phyloP scores from a whole-genome alignment of 1,140 invertebrate genomes.

The Globodera rostochiensis region DNA sequence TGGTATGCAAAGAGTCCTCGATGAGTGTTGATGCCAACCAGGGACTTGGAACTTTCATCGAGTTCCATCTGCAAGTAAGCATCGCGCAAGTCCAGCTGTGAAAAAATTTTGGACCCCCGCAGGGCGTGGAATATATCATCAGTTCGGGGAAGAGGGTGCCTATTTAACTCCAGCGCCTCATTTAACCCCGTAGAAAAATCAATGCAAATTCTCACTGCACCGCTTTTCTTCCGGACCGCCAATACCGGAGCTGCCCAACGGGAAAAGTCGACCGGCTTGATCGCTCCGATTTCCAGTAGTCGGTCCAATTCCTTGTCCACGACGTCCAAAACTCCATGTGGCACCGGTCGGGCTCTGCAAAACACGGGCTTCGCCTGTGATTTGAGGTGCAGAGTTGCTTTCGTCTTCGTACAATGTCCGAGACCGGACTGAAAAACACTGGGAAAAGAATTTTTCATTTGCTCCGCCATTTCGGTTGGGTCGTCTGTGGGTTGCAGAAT shows the following conservation, averaged over 20 bases:
- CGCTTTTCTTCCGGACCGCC: conserved; percentile 29
- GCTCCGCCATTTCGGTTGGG: not conserved
- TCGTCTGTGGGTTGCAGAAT: not conserved
- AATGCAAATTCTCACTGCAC: conserved; percentile 34
- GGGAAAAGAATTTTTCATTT: conserved; percentile 5
- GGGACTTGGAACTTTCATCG: too few relatives aligned
- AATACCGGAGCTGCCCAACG: conserved; percentile 25
- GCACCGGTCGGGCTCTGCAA: conserved; percentile 49
- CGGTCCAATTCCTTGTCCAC: conserved; percentile 60
- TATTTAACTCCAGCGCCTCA: conserved; percentile 55
- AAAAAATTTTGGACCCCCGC: too few relatives aligned
- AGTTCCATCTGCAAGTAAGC: too few relatives aligned
- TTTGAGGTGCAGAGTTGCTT: conserved; percentile 39
- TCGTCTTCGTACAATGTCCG: conserved; percentile 36
- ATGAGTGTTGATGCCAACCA: too few relatives aligned
- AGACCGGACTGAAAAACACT: conserved; percentile 7
- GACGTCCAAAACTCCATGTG: conserved; percentile 42
- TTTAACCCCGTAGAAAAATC: conserved; percentile 28
- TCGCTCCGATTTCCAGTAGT: conserved; percentile 41
- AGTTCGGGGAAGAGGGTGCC: conserved; percentile 32
- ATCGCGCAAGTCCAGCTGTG: too few relatives aligned
- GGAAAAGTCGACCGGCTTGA: conserved; percentile 31
- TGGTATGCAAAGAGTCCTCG: too few relatives aligned
- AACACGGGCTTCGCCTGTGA: conserved; percentile 29
- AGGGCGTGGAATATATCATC: too few relatives aligned